phyloP scores from a whole-genome alignment of 2,797 vertebrate genomes.

The Choloepus didactylus region DNA sequence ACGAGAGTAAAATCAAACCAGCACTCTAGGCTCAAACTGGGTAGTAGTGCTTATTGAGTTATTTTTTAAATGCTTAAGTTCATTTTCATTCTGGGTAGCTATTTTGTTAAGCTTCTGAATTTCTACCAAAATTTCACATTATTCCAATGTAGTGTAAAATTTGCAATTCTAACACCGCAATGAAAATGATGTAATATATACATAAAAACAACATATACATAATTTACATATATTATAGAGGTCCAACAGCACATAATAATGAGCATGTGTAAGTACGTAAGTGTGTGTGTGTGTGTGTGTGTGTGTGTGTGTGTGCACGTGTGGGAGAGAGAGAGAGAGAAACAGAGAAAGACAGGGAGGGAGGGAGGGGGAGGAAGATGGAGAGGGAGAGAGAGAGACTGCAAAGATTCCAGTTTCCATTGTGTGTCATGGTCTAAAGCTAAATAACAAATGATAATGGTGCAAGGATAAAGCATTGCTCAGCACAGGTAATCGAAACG shows the following conservation, averaged over 20 bases:
- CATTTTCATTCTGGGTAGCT: constrained; percentile 22
- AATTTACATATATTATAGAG: neutral
- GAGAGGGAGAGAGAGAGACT: neutral
- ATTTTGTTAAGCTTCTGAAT: constrained; percentile 35
- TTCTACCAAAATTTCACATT: constrained; percentile 10
- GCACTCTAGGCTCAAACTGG: neutral
- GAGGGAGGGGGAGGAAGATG: neutral
- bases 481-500: neutral
- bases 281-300: neutral
- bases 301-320: too few species aligned
- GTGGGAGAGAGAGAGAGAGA: too few species aligned
- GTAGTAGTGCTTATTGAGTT: constrained; percentile 35
- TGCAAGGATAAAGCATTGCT: neutral
- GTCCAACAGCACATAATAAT: neutral
- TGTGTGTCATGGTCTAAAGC: neutral
- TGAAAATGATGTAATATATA: constrained; percentile 5
- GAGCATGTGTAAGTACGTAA: neutral
- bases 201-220: neutral
- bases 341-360: too few species aligned
- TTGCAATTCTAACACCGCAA: neutral
- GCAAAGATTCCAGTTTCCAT: neutral
- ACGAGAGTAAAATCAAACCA: constrained; percentile 6
- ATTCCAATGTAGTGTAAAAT: neutral
- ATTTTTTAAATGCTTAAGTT: constrained; percentile 38
- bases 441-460: neutral